Evolutionary conservation across 2,888 invertebrate species (phyloP), one percentile per base, ranked within the genome.

Genomic region (Dastarcus helophoroides): DNA sequence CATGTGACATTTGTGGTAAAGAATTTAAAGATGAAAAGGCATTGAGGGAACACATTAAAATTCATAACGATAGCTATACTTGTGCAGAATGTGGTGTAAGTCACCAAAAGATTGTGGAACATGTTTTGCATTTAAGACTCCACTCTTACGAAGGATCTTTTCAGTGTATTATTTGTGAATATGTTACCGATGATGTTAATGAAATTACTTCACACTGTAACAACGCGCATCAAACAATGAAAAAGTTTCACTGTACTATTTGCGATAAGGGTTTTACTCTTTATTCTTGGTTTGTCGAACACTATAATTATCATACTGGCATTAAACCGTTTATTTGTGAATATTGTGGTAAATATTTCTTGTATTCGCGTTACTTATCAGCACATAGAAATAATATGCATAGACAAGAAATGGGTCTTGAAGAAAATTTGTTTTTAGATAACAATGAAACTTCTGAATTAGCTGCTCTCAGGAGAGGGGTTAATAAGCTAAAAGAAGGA

Each of bases 241-340:
- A 44, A n/a, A 67, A 67, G 38, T 70, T 68, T 47, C 65, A 63
- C 43, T 71, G 71, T 46, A 63, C 63, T 29, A 58, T 64, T 5
- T 71, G 71, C 47, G 64, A 65, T 41, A 68, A 69, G 47, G 68
- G 68, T 9, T 71, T 71, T 38, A 66, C 65, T 54, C 64, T 68
- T 39, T 56, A 63, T 31, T 63, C 66, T 15, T 69, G 69, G 58
- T 68, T 68, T 36, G 60, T 65, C 44, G 70, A 71, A 31, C 73
- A 73, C 54, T 67, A 67, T 42, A 71, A 71, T 47, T 69, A 65
- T 16, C 70, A 71, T 53, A 68, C 65, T 9, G 68, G 67, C 32
- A 58, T 64, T 29, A 67, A 66, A 29, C 68, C 69, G 29, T 60
- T 68, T 34, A 63, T 63, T 10, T 71, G 71, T 41, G 64, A 67